These are phyloP conservation scores for Ia io DNA, from an alignment of 2,113 vertebrate genomes.

Conservation along the genomic window DNA sequence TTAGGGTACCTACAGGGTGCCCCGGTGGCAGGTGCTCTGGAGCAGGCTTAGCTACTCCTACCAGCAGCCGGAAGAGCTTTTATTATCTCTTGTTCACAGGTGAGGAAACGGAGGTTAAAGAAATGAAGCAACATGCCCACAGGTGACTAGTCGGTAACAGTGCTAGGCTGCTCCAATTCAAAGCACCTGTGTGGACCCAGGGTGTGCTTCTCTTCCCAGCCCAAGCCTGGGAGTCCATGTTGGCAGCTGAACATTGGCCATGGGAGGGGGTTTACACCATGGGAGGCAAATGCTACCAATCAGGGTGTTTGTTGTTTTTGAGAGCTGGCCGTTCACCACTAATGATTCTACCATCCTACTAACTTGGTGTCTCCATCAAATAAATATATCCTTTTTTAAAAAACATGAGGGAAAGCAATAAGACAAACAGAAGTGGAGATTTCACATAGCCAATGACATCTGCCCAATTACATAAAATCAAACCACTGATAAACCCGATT, in stretches of 20 bases:
- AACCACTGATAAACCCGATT: background rate
- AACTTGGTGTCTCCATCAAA: background rate
- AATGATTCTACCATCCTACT: background rate
- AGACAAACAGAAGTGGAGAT: background rate
- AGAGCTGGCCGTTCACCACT: background rate
- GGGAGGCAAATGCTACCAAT: background rate
- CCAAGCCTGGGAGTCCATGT: background rate
- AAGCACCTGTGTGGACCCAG: background rate
- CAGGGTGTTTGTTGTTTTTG: background rate
- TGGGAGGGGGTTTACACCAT: background rate
- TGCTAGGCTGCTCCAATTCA: background rate
- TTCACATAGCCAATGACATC: background rate
- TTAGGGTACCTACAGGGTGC: rapidly evolving
- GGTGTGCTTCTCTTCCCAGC: background rate
- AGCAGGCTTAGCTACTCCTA: background rate
- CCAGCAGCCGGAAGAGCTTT: background rate
- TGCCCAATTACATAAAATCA: background rate
- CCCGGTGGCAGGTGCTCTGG: background rate
- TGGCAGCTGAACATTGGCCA: background rate
- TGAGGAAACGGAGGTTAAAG: background rate
- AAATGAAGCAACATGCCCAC: background rate
- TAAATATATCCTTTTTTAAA: background rate
- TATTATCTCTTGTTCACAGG: background rate
- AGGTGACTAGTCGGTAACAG: background rate
- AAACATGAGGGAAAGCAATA: background rate